Base-by-base conservation (phyloP, 92 coral and sea anemone genomes). In the Heliopora coerulea region DNA sequence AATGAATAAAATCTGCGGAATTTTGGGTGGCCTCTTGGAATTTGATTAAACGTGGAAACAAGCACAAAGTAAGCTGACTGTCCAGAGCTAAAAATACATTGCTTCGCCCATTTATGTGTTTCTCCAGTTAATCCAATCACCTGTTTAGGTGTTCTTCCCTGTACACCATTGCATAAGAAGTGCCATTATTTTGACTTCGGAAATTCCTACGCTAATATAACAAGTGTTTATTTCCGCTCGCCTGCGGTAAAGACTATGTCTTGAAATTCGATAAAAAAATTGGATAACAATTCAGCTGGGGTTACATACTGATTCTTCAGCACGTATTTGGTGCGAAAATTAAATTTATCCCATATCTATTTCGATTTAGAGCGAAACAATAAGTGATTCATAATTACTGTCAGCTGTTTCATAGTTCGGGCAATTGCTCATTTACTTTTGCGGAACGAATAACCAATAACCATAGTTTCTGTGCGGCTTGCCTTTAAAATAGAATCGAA, bases 11-110 rank as follows among this genome's bases (percentile, higher is more conserved):
- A 67, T 21, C 0, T 46, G n/a, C 46, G 44, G 70, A 67, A 67
- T 67, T 1, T 3, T 4, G 26, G 76, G 76, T 69, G 76, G 56
- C 76, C 44, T 69, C 31, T 10, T 54, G 76, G 76, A 26, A 69
- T 69, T 54, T 3, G 42, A 37, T 37, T n/a, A n/a, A n/a, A n/a
- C n/a, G n/a, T n/a, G n/a, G n/a, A 12, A 37, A 12, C 42, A 37
- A 4, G 12, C 12, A 12, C 12, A 37, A 37, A 5, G 42, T 4
- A 37, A 37, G 42, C 42, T 12, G 58, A 23, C n/a, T n/a, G n/a
- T n/a, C n/a, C n/a, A n/a, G n/a, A n/a, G 20, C 26, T 50, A 50
- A 50, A 50, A 50, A 50, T 50, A 50, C 20, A 6, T 19, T 5
- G 19, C 31, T 13, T 6, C 11, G 8, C 30, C 61, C 52, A 2